phyloP scores from a whole-genome alignment of 2,797 vertebrate species.

The Platalea minor region DNA sequence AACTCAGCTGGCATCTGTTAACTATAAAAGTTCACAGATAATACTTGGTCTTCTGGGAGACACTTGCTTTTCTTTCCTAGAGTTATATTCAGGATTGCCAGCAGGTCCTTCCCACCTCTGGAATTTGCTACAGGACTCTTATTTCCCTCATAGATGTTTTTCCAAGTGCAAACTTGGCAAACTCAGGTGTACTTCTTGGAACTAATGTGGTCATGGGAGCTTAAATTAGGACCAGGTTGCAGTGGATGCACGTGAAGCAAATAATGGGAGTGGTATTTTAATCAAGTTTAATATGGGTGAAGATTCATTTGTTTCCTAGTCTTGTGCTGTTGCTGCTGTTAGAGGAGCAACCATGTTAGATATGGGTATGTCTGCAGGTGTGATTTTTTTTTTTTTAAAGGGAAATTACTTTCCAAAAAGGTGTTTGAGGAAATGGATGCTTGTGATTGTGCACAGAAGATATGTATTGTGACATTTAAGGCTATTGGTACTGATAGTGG shows the following conservation, averaged over 20 bases:
- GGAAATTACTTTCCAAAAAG: not conserved
- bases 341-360: not conserved
- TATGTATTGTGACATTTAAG: not conserved
- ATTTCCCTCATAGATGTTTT: not conserved
- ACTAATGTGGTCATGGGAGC: not conserved
- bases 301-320: not conserved
- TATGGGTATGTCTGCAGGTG: not conserved
- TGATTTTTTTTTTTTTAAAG: not conserved
- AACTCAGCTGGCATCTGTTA: conserved; percentile 32
- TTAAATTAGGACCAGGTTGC: not conserved
- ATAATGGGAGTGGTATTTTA: not conserved
- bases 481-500: not conserved
- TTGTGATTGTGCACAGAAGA: not conserved
- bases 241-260: not conserved
- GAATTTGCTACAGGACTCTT: conserved; percentile 18
- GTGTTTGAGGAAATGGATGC: not conserved
- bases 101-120: not conserved
- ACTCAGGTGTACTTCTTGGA: conserved; percentile 18
- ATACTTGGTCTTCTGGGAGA: conserved; percentile 1
- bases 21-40: not conserved
- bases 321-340: not conserved
- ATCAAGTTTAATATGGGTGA: not conserved
- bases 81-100: not conserved
- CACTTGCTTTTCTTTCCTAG: not conserved
- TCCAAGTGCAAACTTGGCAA: conserved; percentile 25